Evolutionary conservation across 2,797 vertebrate species (phyloP).

Genomic region (Ambastaia sidthimunki): DNA sequence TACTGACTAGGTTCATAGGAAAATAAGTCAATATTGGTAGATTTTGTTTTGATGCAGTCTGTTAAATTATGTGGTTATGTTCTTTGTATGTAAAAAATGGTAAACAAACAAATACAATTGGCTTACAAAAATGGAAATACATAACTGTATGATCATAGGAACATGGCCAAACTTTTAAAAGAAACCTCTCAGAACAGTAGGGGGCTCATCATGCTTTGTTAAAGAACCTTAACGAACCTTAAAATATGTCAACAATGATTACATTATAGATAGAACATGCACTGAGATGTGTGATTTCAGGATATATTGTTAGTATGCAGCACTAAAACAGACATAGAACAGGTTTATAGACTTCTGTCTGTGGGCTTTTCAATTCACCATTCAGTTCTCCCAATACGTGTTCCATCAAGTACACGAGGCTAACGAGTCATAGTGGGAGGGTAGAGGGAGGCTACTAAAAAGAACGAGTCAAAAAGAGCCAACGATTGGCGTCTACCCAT

Average conservation of each 20-base stretch:
- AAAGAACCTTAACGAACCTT: too few relatives aligned
- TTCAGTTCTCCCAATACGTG: slow-evolving; percentile 2
- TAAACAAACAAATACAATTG: too few relatives aligned
- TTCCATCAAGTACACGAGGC: slow-evolving; percentile 63
- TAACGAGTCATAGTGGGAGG: slow-evolving; percentile 40
- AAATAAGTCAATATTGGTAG: too few relatives aligned
- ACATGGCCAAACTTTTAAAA: too few relatives aligned
- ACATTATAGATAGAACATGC: not conserved
- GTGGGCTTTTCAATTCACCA: too few relatives aligned
- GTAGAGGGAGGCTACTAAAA: slow-evolving; percentile 17
- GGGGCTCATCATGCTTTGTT: not conserved
- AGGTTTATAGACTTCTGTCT: slow-evolving; percentile 15
- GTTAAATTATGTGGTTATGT: too few relatives aligned
- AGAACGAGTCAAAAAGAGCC: slow-evolving; percentile 16
- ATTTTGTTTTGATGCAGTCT: too few relatives aligned
- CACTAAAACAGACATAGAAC: slow-evolving; percentile 9
- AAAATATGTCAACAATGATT: not conserved
- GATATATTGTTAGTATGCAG: not conserved
- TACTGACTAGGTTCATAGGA: too few relatives aligned
- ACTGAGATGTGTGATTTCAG: not conserved
- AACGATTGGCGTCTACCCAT: not conserved
- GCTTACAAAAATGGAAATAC: too few relatives aligned
- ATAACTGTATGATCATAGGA: too few relatives aligned
- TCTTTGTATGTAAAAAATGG: too few relatives aligned
- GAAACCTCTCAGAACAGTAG: not conserved